Base-by-base conservation (phyloP, 2,113 vertebrate species). In the Prietella phreatophila region DNA sequence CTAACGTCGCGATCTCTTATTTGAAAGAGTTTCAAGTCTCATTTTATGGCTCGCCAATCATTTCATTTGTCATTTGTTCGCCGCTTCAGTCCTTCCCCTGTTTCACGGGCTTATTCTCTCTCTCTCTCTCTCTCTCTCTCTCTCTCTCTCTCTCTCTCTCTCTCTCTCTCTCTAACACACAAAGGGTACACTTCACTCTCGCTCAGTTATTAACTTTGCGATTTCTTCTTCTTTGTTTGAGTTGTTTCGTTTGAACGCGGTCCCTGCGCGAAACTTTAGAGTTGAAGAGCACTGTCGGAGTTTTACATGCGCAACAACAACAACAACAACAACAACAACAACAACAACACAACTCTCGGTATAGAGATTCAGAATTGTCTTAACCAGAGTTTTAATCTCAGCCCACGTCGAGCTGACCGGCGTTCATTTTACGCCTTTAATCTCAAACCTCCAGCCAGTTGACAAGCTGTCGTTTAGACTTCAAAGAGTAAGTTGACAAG, bases 1-100 rank as follows among this genome's bases (percentile, higher is more conserved):
- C 94, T 96, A 94, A 96, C 96, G 96, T 96, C 92, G 95, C 93
- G 91, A 92, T 95, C 95, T 96, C 96, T 95, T 95, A 95, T 97
- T 96, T 96, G 95, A 96, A 96, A 96, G 94, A 93, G 90, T 95
- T 96, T 96, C 95, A 95, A 96, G 96, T 96, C 95, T 95, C 94
- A 94, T 96, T 96, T 96, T 95, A 95, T 95, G 94, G 92, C 93
- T 96, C 95, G 95, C 95, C 95, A 96, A 95, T 96, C 94, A 94
- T 95, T 96, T 94, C 91, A 92, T 94, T 93, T 92, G 92, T 92
- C 94, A 91, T 94, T 94, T 93, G 87, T 92, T 90, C 91, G 85
- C 82, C 71, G 76, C 58, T 88, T 90, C 88, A 84, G 89, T 88
- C 82, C 91, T 87, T 71, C 89, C 89, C 63, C 20, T 19, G 89